Conservation (phyloP, 2,888 invertebrate genomes). For the Hipparchia sbordonii region DNA sequence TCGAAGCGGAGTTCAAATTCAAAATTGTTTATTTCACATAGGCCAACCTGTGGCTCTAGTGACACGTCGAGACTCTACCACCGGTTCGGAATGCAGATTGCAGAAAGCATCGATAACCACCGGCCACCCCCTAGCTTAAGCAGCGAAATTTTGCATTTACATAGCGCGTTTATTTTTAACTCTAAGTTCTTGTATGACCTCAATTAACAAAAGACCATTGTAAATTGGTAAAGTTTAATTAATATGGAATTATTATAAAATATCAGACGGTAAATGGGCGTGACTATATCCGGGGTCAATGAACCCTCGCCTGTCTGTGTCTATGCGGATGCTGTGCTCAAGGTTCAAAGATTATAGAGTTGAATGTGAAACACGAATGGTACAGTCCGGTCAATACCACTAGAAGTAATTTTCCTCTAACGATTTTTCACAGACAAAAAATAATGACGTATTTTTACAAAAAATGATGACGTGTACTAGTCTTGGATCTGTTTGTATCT, state of each 20-base stretch:
- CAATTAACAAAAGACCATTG: slow-evolving; percentile 11
- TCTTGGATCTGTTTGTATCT: background rate
- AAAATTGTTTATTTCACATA: no score
- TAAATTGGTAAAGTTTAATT: slow-evolving; percentile 14
- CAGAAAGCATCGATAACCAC: no score
- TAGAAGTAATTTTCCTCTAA: background rate
- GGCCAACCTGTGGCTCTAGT: no score
- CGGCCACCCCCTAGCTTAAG: no score
- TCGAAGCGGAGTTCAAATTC: no score
- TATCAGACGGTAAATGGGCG: slow-evolving; percentile 22
- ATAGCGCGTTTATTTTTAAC: no score
- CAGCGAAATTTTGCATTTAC: no score
- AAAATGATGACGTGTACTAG: background rate
- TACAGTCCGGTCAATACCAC: slow-evolving; percentile 3
- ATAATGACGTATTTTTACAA: background rate
- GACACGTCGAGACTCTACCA: no score
- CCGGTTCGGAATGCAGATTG: no score
- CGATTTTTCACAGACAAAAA: background rate
- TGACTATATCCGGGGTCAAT: slow-evolving; percentile 31
- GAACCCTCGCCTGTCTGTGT: slow-evolving; percentile 5
- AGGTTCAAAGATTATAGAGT: slow-evolving; percentile 22
- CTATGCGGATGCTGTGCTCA: slow-evolving; percentile 28
- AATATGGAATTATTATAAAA: slow-evolving; percentile 25
- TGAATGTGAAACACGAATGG: slow-evolving; percentile 10
- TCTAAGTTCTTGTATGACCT: background rate